phyloP scores from a whole-genome alignment of 2,888 invertebrate species.

The Eilema griseolum region DNA sequence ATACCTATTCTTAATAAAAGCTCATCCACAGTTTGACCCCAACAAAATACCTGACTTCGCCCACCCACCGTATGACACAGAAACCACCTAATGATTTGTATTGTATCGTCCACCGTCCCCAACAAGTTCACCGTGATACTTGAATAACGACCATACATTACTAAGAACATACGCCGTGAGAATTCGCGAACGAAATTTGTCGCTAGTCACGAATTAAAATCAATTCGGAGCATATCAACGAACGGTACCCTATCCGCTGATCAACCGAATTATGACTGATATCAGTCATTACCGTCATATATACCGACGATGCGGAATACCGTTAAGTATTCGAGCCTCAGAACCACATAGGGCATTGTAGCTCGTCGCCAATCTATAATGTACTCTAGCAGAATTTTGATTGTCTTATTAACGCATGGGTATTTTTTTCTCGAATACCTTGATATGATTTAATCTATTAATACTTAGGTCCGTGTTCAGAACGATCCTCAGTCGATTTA shows the following conservation, averaged over 20 bases:
- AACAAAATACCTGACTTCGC: neutral
- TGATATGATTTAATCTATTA: too few species aligned
- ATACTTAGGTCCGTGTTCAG: too few species aligned
- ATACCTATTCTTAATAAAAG: too few species aligned
- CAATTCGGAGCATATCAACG: conserved; percentile 19
- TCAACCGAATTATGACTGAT: conserved; percentile 27
- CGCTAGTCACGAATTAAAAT: conserved; percentile 13
- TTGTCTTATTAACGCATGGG: conserved; percentile 15
- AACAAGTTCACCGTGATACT: neutral
- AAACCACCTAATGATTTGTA: neutral
- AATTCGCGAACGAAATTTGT: neutral
- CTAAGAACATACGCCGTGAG: conserved; percentile 2
- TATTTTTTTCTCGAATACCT: neutral
- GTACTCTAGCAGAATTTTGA: conserved; percentile 37
- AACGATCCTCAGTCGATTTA: too few species aligned
- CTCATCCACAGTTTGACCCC: conserved; percentile 1
- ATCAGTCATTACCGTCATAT: conserved; percentile 30
- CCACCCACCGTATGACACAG: neutral
- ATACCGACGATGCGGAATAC: conserved; percentile 26
- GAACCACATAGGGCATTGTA: conserved; percentile 26
- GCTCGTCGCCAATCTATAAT: conserved; percentile 24
- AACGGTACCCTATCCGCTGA: conserved; percentile 24
- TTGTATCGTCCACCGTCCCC: neutral
- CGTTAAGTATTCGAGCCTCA: conserved; percentile 33
- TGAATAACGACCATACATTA: conserved; percentile 6